Evolutionary conservation across 2,113 vertebrate species (phyloP).

Genomic region (Dascyllus trimaculatus): DNA sequence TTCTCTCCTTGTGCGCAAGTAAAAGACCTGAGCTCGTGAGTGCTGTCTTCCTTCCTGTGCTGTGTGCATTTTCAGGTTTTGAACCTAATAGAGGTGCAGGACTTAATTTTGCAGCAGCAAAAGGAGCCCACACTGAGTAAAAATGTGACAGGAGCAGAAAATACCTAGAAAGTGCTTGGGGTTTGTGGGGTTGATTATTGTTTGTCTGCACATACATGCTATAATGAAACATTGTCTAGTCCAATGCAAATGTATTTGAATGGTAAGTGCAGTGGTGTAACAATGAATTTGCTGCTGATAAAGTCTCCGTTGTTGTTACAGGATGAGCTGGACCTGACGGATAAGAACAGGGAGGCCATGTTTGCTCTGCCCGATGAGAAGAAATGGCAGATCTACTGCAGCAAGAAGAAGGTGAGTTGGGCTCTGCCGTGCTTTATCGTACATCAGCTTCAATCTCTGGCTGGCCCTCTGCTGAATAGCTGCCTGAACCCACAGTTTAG

Average conservation of each 20-base stretch:
- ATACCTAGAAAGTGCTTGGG: too few relatives aligned
- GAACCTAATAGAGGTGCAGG: too few relatives aligned
- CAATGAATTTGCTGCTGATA: neutral
- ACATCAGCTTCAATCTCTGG: constrained; percentile 47
- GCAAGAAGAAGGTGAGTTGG: constrained; percentile 94
- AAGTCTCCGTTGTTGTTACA: constrained; percentile 68
- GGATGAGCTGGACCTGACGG: constrained; percentile 98
- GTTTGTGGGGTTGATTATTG: neutral
- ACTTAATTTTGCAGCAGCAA: too few relatives aligned
- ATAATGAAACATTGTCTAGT: neutral
- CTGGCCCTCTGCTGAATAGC: constrained; percentile 52
- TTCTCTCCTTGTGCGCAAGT: too few relatives aligned
- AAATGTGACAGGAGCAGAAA: too few relatives aligned
- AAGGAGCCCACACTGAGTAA: too few relatives aligned
- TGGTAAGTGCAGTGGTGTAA: neutral
- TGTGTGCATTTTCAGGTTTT: too few relatives aligned
- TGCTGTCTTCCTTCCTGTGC: too few relatives aligned
- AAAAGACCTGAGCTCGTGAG: too few relatives aligned
- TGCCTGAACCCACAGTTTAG: constrained; percentile 51
- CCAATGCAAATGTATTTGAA: neutral
- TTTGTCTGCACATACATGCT: neutral
- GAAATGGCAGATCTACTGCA: constrained; percentile 99
- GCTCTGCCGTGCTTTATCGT: constrained; percentile 11
- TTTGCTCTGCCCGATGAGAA: constrained; percentile 97
- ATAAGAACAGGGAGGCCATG: constrained; percentile 98